These are phyloP conservation scores for Helogale parvula DNA, from an alignment of 2,113 vertebrate species.

Conservation along the genomic window DNA sequence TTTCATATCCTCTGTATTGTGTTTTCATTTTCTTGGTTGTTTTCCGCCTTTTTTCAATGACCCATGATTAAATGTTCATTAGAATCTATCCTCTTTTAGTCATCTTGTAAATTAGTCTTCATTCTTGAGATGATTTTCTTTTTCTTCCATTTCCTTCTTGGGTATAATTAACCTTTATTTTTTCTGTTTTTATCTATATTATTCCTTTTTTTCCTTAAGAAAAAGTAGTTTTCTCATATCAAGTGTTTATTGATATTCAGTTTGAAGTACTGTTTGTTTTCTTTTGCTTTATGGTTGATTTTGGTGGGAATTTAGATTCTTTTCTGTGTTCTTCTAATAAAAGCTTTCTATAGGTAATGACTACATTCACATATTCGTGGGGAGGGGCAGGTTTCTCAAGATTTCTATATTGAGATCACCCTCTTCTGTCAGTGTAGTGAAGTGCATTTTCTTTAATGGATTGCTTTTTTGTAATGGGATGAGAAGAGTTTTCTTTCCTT, in stretches of 20 bases:
- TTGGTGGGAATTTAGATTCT: not conserved
- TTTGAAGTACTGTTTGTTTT: not conserved
- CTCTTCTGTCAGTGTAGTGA: not conserved
- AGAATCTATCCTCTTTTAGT: not conserved
- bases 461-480: not conserved
- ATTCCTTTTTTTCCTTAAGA: not conserved
- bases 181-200: not conserved
- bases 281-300: not conserved
- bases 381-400: not conserved
- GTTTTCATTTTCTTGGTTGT: not conserved
- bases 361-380: not conserved
- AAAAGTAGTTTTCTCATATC: not conserved
- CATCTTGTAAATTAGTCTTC: not conserved
- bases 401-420: not conserved
- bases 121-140: not conserved
- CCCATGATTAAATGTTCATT: not conserved
- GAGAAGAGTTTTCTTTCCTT: not conserved
- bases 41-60: not conserved
- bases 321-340: not conserved
- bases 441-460: not conserved
- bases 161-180: not conserved
- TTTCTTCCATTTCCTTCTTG: not conserved
- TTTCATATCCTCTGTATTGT: not conserved
- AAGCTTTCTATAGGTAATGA: not conserved
- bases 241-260: not conserved